Base-by-base conservation (phyloP, 2,797 vertebrate genomes). In the Hipposideros larvatus region DNA sequence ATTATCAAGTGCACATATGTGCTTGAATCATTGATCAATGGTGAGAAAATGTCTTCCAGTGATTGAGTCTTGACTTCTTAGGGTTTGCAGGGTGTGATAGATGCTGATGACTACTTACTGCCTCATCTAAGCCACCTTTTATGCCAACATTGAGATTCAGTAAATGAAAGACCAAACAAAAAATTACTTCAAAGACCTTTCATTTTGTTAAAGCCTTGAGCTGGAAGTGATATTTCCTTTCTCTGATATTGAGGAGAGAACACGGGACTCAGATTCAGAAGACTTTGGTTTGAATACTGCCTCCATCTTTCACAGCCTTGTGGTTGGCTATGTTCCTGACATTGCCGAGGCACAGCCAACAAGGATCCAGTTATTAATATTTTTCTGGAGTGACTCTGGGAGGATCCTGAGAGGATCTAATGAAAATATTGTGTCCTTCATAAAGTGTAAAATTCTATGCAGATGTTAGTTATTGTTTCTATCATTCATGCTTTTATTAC, bases 401-500 rank as follows among this genome's bases (percentile, higher is more conserved):
- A 59, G 18, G 10, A 73, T 19, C 2, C 53, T 68, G 14, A 43
- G 14, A 82, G 28, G 34, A 66, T n/a, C 22, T 63, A 94, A 89
- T 89, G n/a, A 90, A 93, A 95, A 78, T 10, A 65, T 31, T 57
- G 13, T 31, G 28, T 73, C 53, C 26, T 85, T 93, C n/a, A 57
- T 75, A 68, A 87, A 74, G 4, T 55, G 5, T 48, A 70, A 71
- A 92, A 66, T 66, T 88, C 57, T 86, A 11, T 43, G 41, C 1
- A 59, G 51, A 55, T 48, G 4, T 86, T 84, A 79, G 37, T 5
- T 63, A 63, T 84, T 79, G 18, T 89, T 87, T 86, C 51, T 48
- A 18, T 87, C 80, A 83, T 90, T 90, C 24, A 87, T 78, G 55
- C 4, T 95, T 92, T 88, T 70, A 19, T 74, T 80, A 74, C 59